Percentiles rank a stretch among this genome's conserved stretches.
These are phyloP conservation scores for Pungitius pungitius DNA, from an alignment of 2,113 vertebrate species.

Conservation along the genomic window DNA sequence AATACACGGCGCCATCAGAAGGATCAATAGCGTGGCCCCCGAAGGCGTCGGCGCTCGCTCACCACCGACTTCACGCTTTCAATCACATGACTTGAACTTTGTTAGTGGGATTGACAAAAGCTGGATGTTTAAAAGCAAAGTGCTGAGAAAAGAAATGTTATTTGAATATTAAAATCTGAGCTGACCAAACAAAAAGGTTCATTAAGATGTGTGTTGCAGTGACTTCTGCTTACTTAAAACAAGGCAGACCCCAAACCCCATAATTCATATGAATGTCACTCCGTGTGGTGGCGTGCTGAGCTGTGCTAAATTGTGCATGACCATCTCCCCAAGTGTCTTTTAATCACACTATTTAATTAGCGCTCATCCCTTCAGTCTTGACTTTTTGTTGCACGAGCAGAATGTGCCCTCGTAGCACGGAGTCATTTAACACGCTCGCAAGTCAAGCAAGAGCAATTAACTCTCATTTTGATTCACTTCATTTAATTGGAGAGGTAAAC, in stretches of 20 bases:
- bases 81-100: not conserved
- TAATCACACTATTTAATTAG: conserved; percentile 75
- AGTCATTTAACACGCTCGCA: conserved; percentile 60
- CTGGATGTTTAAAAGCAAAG: not conserved
- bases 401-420: conserved; percentile 65
- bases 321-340: conserved; percentile 62
- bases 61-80: not conserved
- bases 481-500: conserved; percentile 67
- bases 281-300: conserved; percentile 40
- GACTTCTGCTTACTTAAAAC: not conserved
- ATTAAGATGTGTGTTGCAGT: not conserved
- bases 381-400: conserved; percentile 59
- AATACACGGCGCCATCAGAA: not conserved
- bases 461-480: conserved; percentile 59
- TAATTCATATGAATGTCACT: conserved; percentile 23
- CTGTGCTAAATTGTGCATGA: conserved; percentile 67
- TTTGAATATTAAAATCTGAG: not conserved
- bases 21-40: not conserved
- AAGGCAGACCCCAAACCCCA: not conserved
- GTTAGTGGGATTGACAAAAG: not conserved
- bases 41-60: not conserved
- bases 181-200: not conserved
- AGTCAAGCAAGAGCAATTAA: conserved; percentile 65
- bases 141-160: not conserved
- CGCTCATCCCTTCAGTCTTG: conserved; percentile 70